These are phyloP conservation scores for Drosophila prostipennis DNA, from an alignment of 2,888 invertebrate species.

Conservation along the genomic window DNA sequence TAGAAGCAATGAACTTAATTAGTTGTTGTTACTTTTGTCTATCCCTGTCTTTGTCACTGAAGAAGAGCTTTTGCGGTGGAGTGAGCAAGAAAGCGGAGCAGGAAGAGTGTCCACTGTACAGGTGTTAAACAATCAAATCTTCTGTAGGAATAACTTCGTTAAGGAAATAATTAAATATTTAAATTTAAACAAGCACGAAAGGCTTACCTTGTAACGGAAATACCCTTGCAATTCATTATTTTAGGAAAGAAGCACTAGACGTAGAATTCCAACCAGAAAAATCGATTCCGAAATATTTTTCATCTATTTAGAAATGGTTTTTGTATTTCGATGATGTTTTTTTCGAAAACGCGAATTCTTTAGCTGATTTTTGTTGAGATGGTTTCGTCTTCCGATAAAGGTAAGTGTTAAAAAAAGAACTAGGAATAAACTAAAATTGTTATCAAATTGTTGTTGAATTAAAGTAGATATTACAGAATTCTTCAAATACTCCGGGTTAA, in stretches of 20 bases:
- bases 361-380: too few relatives aligned
- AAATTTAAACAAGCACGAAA: neutral
- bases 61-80: conserved; percentile 10
- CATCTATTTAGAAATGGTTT: too few relatives aligned
- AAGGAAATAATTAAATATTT: neutral
- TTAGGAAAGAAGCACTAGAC: too few relatives aligned
- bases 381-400: too few relatives aligned
- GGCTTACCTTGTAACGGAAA: neutral
- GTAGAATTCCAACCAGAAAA: too few relatives aligned
- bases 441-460: too few relatives aligned
- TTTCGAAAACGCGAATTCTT: too few relatives aligned
- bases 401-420: too few relatives aligned
- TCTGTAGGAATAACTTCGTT: neutral
- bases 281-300: too few relatives aligned
- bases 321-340: too few relatives aligned
- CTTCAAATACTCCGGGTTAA: neutral
- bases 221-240: neutral
- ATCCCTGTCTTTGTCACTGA: conserved; percentile 4
- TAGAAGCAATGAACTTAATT: conserved; percentile 82
- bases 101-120: conserved; percentile 12
- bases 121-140: conserved; percentile 9
- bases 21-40: conserved; percentile 66
- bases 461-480: too few relatives aligned
- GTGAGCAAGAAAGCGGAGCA: conserved; percentile 16
- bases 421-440: too few relatives aligned